Percentiles rank a stretch among this genome's conserved stretches.
These are phyloP conservation scores for Syrista parreyssii DNA, from an alignment of 2,888 invertebrate genomes.

Conservation along the genomic window DNA sequence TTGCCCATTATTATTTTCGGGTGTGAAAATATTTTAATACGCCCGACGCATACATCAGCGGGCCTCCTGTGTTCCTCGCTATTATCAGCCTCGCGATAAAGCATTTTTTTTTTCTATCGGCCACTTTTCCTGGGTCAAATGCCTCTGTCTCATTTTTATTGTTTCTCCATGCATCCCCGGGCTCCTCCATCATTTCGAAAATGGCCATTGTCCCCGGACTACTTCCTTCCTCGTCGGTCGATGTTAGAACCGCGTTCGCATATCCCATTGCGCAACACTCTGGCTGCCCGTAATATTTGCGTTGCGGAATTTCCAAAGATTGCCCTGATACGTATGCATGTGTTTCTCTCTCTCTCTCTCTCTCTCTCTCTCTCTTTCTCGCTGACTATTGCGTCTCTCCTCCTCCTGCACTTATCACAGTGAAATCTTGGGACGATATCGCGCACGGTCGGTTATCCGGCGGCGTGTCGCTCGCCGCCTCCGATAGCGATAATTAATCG, in stretches of 20 bases:
- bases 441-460: background rate
- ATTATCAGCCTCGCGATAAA: background rate
- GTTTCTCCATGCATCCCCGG: background rate
- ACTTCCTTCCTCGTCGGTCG: conserved; percentile 1
- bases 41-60: background rate
- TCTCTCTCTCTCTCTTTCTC: conserved; percentile 8
- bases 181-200: background rate
- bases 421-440: background rate
- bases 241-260: background rate
- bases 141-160: background rate
- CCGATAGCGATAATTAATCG: background rate
- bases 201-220: conserved; percentile 12
- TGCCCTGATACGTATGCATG: background rate
- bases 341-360: background rate
- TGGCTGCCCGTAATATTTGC: background rate
- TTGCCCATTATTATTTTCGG: conserved; percentile 30
- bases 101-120: background rate
- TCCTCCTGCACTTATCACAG: background rate
- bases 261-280: background rate
- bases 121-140: background rate
- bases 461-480: background rate
- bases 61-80: background rate
- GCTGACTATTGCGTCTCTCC: conserved; percentile 8
- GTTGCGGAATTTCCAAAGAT: background rate
- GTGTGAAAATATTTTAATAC: conserved; percentile 33